Evolutionary conservation across 64 coral and sea anemone genomes (phyloP).

Genomic region (Platygyra sinensis): DNA sequence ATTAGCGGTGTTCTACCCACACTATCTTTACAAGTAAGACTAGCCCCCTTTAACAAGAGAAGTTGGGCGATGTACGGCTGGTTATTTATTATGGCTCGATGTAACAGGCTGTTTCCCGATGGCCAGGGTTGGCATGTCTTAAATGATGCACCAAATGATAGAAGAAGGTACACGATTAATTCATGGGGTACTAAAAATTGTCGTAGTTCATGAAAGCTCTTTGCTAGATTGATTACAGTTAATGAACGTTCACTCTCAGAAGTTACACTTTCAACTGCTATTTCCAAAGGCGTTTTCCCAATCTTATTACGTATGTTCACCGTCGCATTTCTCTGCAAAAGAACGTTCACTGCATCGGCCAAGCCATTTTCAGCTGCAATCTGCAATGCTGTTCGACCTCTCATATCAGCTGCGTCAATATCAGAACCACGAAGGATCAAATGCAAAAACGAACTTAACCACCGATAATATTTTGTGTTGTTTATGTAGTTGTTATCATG

Average conservation of each 20-base stretch:
- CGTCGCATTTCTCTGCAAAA: not conserved
- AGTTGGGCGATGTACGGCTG: conserved; percentile 6
- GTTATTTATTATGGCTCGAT: conserved; percentile 32
- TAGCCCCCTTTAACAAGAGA: not conserved
- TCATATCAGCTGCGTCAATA: not conserved
- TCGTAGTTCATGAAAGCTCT: not conserved
- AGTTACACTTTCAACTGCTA: not conserved
- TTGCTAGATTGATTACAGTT: too few species aligned
- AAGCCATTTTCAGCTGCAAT: conserved; percentile 34
- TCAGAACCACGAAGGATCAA: not conserved
- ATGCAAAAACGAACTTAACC: not conserved
- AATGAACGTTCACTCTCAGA: not conserved
- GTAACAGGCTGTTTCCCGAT: not conserved
- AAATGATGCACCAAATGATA: not conserved
- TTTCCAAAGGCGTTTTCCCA: conserved; percentile 16
- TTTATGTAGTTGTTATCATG: not conserved
- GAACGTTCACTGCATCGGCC: conserved; percentile 21
- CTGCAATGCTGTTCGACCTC: conserved; percentile 16
- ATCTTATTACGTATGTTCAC: not conserved
- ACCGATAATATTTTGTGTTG: not conserved
- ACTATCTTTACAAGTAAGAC: conserved; percentile 14
- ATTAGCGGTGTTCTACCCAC: conserved; percentile 2
- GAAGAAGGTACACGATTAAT: conserved; percentile 12
- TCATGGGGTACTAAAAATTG: not conserved
- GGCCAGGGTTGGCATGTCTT: not conserved